A percentile compares a stretch with the other conserved stretches of the same genome.
phyloP scores from a whole-genome alignment of 1,140 invertebrate species.

The Glossosoma conforme region DNA sequence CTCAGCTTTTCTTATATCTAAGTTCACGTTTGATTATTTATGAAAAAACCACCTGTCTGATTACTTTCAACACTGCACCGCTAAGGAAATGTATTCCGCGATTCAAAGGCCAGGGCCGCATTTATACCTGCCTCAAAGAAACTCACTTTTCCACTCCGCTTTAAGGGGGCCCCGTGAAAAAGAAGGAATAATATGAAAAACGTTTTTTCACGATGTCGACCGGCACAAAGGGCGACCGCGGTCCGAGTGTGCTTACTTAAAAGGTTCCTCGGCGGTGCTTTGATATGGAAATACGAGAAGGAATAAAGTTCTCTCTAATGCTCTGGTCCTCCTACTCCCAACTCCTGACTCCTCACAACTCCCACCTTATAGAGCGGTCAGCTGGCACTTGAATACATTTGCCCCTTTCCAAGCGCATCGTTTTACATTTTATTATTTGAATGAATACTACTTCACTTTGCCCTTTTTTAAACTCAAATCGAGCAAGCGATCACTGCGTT shows the following conservation, averaged over 20 bases:
- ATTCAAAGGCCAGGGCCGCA: conserved; percentile 7
- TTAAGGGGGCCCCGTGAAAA: not conserved
- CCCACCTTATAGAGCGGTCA: conserved; percentile 11
- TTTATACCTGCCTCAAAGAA: conserved; percentile 19
- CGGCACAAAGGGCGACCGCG: conserved; percentile 17
- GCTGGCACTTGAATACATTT: conserved; percentile 15
- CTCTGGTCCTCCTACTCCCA: not conserved
- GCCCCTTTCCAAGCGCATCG: conserved; percentile 4
- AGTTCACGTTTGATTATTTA: conserved; percentile 16
- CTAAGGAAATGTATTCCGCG: conserved; percentile 14
- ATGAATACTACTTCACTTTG: too few relatives aligned
- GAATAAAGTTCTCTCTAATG: conserved; percentile 8
- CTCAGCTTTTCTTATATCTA: too few relatives aligned
- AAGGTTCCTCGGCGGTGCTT: conserved; percentile 23
- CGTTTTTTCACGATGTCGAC: conserved; percentile 25
- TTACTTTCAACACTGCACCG: too few relatives aligned
- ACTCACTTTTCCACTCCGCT: conserved; percentile 20
- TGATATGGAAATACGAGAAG: conserved; percentile 27
- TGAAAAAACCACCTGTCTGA: conserved; percentile 18
- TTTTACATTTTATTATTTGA: too few relatives aligned
- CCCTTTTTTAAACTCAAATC: too few relatives aligned
- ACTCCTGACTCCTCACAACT: not conserved
- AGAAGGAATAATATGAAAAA: conserved; percentile 25
- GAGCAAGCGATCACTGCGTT: too few relatives aligned
- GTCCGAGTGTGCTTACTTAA: conserved; percentile 28